Conservation (phyloP, 2,797 vertebrate genomes). For the Epinephelus awoara region DNA sequence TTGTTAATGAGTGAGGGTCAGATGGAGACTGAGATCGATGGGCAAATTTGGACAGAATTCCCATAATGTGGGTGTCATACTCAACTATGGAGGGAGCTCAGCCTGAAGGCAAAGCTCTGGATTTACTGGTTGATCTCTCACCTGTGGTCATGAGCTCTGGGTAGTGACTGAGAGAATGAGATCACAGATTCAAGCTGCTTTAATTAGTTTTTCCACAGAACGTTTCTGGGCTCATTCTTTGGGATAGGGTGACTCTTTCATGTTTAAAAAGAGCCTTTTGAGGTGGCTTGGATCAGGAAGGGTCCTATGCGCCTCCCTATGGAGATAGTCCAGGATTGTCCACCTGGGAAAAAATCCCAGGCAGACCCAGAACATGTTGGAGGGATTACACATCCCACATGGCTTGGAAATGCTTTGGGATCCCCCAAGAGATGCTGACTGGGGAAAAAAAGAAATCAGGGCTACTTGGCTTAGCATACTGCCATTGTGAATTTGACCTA, state of each 20-base stretch:
- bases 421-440: not conserved
- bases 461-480: not conserved
- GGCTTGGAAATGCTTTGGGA: conserved; percentile 2
- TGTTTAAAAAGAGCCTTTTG: not conserved
- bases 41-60: conserved; percentile 1
- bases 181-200: conserved; percentile 4
- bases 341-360: conserved; percentile 17
- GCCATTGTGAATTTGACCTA: conserved; percentile 14
- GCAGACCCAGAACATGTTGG: conserved; percentile 4
- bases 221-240: not conserved
- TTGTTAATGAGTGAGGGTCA: conserved; percentile 10
- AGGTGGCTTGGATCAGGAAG: not conserved
- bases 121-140: conserved; percentile 37
- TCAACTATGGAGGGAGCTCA: conserved; percentile 6
- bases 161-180: conserved; percentile 21
- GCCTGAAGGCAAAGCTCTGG: conserved; percentile 16
- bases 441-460: not conserved
- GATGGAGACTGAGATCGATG: not conserved
- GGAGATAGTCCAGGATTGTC: not conserved
- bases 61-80: conserved; percentile 12
- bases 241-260: not conserved
- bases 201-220: not conserved
- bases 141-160: conserved; percentile 13
- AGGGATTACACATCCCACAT: conserved; percentile 11
- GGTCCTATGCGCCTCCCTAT: not conserved